These are phyloP conservation scores for Drosophila kikkawai DNA, from an alignment of 1,140 invertebrate species.

Conservation along the genomic window DNA sequence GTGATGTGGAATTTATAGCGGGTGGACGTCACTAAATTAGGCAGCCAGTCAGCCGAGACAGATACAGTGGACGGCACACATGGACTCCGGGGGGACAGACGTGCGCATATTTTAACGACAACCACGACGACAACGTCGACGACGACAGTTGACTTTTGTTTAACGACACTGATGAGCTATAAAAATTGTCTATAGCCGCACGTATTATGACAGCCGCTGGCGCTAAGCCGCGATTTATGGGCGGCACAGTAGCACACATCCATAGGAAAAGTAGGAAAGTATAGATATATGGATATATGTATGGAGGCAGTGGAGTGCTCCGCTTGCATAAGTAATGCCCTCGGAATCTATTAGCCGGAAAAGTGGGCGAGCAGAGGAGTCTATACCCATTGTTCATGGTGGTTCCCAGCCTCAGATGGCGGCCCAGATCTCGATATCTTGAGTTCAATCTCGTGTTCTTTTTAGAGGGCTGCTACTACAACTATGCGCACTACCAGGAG, in stretches of 20 bases:
- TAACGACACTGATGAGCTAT: slow-evolving; percentile 76
- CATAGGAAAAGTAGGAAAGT: background rate
- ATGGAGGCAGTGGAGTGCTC: slow-evolving; percentile 27
- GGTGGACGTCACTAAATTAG: slow-evolving; percentile 77
- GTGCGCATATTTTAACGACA: slow-evolving; percentile 60
- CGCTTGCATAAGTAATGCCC: slow-evolving; percentile 61
- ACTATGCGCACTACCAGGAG: slow-evolving; percentile 96
- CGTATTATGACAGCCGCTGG: slow-evolving; percentile 72
- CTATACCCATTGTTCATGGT: slow-evolving; percentile 50
- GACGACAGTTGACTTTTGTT: slow-evolving; percentile 55
- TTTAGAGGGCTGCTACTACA: slow-evolving; percentile 94
- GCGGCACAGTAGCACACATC: slow-evolving; percentile 68
- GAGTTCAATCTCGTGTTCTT: slow-evolving; percentile 28
- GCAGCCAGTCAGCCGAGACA: slow-evolving; percentile 37
- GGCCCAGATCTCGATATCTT: slow-evolving; percentile 64
- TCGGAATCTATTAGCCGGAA: slow-evolving; percentile 42
- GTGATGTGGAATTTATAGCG: slow-evolving; percentile 79
- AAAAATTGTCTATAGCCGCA: slow-evolving; percentile 68
- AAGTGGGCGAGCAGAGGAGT: slow-evolving; percentile 3
- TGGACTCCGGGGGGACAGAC: slow-evolving; percentile 12
- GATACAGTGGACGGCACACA: slow-evolving; percentile 14
- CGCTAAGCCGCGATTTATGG: slow-evolving; percentile 72
- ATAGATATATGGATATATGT: slow-evolving; percentile 16
- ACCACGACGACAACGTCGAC: slow-evolving; percentile 12
- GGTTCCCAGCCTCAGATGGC: slow-evolving; percentile 55